Base-by-base conservation (phyloP, 2,113 vertebrate species). In the Nycticorax nycticorax region DNA sequence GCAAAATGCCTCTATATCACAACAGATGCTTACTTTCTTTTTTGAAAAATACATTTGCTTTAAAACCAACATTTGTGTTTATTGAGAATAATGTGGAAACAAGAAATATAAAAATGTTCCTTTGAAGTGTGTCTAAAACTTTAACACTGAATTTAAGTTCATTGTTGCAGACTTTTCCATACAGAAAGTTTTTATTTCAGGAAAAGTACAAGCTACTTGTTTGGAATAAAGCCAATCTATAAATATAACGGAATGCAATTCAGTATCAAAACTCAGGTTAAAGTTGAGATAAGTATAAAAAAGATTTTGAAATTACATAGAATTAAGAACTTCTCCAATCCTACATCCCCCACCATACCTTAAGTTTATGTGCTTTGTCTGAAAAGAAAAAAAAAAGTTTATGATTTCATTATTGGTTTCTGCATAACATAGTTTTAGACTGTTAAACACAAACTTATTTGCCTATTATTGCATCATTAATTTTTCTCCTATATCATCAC, bases 391-490 rank as follows among this genome's bases (percentile, higher is more conserved):
- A 87, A 30, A 73, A 72, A 88, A 33, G 57, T 90, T 96, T 89
- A 82, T 0, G 10, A 84, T 92, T 96, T 93, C 85, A 91, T 81
- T 95, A 94, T 85, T 93, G 71, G 67, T 92, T 96, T 92, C 64
- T 67, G 86, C 33, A 92, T 77, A 88, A 82, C 83, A 86, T 76
- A 84, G 71, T 75, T 96, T 93, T 93, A 92, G 89, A 87, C 63
- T 73, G 59, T 97, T 89, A 96, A 97, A 55, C 47, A 91, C 77
- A 95, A 89, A 88, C 23, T 91, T 85, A 90, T 86, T 93, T 96
- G 55, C 66, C 48, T 79, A 81, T 87, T 87, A 64, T 50, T 91
- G 95, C 78, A 75, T 88, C 96, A 71, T 96, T 89, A 97, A 93
- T 69, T 92, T 92, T 95, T 89, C 73, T 89, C 86, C 92, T 92